A percentile compares a stretch with the other conserved stretches of the same genome.
Conservation (phyloP, 2,888 invertebrate genomes). For the Bruchidius siliquastri region DNA sequence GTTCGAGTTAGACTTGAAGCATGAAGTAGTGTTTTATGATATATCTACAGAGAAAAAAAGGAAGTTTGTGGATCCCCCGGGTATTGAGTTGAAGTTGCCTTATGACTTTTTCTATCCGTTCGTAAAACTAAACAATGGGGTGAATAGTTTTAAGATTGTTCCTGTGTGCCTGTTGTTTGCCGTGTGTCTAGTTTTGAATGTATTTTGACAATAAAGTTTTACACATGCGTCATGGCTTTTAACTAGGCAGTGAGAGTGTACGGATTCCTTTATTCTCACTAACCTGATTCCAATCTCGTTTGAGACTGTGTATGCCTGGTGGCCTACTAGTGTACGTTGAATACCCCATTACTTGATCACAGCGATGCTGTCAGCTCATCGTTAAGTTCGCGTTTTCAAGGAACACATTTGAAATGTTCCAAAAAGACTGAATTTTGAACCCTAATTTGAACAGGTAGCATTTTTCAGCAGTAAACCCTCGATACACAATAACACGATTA, state of each 20-base stretch:
- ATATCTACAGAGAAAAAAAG: conserved; percentile 47
- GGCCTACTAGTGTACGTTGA: background rate
- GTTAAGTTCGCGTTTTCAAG: no score
- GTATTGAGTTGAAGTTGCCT: conserved; percentile 54
- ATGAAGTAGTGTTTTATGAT: conserved; percentile 45
- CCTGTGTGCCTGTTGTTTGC: background rate
- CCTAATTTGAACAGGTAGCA: no score
- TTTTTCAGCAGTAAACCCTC: no score
- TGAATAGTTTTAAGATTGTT: background rate
- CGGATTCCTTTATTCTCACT: background rate
- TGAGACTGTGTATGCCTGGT: background rate
- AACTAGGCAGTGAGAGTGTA: background rate
- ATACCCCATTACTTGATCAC: background rate
- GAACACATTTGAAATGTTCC: no score
- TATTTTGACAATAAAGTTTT: background rate
- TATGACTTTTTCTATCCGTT: conserved; percentile 64
- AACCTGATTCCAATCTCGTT: background rate
- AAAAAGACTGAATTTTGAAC: no score
- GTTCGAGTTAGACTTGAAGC: conserved; percentile 27
- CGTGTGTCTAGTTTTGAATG: background rate
- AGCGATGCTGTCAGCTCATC: background rate
- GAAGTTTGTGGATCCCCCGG: conserved; percentile 53
- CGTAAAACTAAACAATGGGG: conserved; percentile 34
- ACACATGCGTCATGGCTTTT: background rate
- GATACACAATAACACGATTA: no score